Percentiles rank a stretch among this genome's conserved stretches.
Conservation (phyloP, 2,888 invertebrate species). For the Drosophila kambysellisi region DNA sequence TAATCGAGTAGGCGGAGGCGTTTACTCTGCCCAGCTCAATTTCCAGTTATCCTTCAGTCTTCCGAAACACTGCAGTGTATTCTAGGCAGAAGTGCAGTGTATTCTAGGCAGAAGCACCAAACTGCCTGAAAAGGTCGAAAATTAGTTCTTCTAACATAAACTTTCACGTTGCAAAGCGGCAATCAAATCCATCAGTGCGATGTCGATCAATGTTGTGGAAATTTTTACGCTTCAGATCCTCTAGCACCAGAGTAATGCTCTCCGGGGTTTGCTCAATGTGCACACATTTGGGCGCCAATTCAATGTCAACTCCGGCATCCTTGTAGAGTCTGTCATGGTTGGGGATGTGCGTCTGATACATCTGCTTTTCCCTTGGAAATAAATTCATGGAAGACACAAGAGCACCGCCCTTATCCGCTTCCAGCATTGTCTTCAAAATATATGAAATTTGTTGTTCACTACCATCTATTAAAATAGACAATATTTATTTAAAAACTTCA, state of each 20-base stretch:
- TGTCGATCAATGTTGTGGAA: constrained; percentile 71
- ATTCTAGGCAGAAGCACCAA: too few species aligned
- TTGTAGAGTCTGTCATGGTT: constrained; percentile 72
- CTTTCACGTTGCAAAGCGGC: too few species aligned
- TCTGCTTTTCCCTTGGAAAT: constrained; percentile 79
- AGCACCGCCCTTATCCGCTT: constrained; percentile 46
- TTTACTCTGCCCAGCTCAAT: too few species aligned
- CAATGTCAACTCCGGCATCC: constrained; percentile 64
- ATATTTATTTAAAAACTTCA: background rate
- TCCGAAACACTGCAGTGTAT: too few species aligned
- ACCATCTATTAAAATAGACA: constrained; percentile 45
- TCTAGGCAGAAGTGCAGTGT: too few species aligned
- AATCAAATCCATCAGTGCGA: too few species aligned
- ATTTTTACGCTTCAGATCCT: constrained; percentile 68
- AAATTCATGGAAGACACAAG: constrained; percentile 65
- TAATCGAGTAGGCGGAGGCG: too few species aligned
- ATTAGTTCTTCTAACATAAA: too few species aligned
- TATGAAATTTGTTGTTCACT: constrained; percentile 65
- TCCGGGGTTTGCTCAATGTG: constrained; percentile 64
- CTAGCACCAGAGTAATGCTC: constrained; percentile 70
- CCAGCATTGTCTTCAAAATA: constrained; percentile 76
- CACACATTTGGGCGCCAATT: constrained; percentile 73
- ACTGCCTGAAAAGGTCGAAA: too few species aligned
- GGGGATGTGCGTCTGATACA: constrained; percentile 74
- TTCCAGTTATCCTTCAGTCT: too few species aligned